Evolutionary conservation across 2,797 vertebrate species (phyloP).

Genomic region (Pitangus sulphuratus): DNA sequence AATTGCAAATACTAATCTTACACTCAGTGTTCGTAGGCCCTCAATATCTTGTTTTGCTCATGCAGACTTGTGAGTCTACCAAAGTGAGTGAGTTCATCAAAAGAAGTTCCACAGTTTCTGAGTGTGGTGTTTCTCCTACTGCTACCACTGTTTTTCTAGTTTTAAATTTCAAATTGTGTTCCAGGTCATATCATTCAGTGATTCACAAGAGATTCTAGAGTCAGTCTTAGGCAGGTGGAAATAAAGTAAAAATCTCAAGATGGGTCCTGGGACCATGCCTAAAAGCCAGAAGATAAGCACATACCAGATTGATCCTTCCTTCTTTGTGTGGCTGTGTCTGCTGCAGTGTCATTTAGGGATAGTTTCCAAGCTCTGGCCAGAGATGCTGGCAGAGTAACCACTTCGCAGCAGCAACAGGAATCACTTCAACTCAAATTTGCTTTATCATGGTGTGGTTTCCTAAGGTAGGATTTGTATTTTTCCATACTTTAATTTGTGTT

Average conservation of each 20-base stretch:
- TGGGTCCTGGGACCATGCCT: neutral
- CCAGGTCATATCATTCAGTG: neutral
- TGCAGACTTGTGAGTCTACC: neutral
- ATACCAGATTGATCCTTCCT: neutral
- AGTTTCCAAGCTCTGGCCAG: neutral
- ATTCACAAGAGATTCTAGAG: neutral
- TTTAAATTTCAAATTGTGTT: neutral
- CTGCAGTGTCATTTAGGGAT: neutral
- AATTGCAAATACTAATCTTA: neutral
- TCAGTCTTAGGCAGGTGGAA: neutral
- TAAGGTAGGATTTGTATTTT: neutral
- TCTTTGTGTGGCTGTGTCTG: neutral
- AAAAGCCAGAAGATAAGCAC: neutral
- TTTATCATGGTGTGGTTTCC: neutral
- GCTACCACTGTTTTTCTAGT: neutral
- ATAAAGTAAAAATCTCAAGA: neutral
- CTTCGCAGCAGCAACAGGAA: neutral
- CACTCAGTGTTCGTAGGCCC: neutral
- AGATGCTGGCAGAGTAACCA: neutral
- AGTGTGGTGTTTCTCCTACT: neutral
- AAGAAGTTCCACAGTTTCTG: neutral
- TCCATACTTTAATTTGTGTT: neutral
- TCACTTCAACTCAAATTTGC: neutral
- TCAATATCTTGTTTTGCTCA: neutral
- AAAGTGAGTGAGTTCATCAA: neutral